Percentiles rank a stretch among this genome's conserved stretches.
These are phyloP conservation scores for Delphinus delphis DNA, from an alignment of 2,113 vertebrate genomes.

Conservation along the genomic window DNA sequence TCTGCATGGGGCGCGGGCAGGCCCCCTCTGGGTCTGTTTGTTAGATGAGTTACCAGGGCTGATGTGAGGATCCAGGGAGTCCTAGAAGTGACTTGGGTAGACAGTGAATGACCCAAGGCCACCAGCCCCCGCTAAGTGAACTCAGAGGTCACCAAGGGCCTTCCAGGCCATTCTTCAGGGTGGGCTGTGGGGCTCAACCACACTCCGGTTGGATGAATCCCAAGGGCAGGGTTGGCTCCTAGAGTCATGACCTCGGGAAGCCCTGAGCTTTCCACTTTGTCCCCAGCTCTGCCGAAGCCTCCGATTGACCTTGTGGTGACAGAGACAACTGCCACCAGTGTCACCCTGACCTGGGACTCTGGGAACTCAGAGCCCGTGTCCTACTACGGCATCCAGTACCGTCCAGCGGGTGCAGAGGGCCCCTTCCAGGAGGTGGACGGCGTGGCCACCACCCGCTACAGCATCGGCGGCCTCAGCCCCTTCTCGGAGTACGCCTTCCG, in stretches of 20 bases:
- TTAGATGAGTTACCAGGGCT: neutral
- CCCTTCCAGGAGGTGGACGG: slow-evolving; percentile 97
- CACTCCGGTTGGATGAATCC: neutral
- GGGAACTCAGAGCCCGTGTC: slow-evolving; percentile 95
- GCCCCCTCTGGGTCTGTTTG: neutral
- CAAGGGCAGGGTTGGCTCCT: slow-evolving; percentile 57
- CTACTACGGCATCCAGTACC: slow-evolving; percentile 97
- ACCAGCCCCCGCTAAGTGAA: no score
- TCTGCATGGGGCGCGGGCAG: neutral
- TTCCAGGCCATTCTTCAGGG: neutral
- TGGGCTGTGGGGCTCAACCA: neutral
- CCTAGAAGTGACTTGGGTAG: neutral
- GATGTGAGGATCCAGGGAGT: neutral
- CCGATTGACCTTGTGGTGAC: slow-evolving; percentile 93
- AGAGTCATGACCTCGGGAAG: slow-evolving; percentile 34
- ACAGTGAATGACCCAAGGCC: neutral
- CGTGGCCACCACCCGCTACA: slow-evolving; percentile 98
- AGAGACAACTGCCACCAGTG: slow-evolving; percentile 98
- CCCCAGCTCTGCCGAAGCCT: slow-evolving; percentile 93
- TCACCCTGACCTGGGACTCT: slow-evolving; percentile 98
- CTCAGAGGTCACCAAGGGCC: neutral
- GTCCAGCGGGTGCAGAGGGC: slow-evolving; percentile 87
- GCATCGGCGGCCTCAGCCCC: slow-evolving; percentile 97
- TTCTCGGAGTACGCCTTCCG: slow-evolving; percentile 96
- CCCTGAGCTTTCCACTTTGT: slow-evolving; percentile 73